Evolutionary conservation across 2,797 vertebrate species (phyloP).

Genomic region (Sebastes oblongus): DNA sequence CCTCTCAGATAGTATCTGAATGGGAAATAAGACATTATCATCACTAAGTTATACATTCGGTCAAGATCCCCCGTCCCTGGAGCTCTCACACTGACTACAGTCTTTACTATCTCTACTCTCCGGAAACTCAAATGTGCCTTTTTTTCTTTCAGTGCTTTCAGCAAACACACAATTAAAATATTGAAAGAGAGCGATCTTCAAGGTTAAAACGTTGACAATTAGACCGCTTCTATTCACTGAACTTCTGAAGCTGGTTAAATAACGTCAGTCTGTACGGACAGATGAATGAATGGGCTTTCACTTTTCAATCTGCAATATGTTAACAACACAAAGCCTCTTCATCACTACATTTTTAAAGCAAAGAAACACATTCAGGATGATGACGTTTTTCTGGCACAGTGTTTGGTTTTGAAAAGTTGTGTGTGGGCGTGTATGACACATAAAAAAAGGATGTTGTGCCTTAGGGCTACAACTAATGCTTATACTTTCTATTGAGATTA

Average conservation of each 20-base stretch:
- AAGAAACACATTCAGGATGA: not conserved
- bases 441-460: not conserved
- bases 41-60: not conserved
- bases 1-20: not conserved
- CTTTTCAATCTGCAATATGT: not conserved
- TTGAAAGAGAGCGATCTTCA: not conserved
- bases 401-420: not conserved
- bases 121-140: not conserved
- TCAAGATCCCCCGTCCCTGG: not conserved
- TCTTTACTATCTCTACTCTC: not conserved
- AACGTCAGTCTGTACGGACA: not conserved
- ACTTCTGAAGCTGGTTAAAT: slow-evolving; percentile 4
- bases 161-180: slow-evolving; percentile 14
- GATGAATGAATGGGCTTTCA: not conserved
- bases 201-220: slow-evolving; percentile 15
- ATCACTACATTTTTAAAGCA: not conserved
- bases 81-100: not conserved
- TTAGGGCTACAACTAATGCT: not conserved
- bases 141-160: not conserved
- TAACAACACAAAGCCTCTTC: slow-evolving; percentile 6
- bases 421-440: not conserved
- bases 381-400: not conserved
- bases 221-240: not conserved
- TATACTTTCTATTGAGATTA: not conserved
- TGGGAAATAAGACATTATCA: not conserved